These are phyloP conservation scores for Polyodon spathula DNA, from an alignment of 2,113 vertebrate genomes.

Conservation along the genomic window DNA sequence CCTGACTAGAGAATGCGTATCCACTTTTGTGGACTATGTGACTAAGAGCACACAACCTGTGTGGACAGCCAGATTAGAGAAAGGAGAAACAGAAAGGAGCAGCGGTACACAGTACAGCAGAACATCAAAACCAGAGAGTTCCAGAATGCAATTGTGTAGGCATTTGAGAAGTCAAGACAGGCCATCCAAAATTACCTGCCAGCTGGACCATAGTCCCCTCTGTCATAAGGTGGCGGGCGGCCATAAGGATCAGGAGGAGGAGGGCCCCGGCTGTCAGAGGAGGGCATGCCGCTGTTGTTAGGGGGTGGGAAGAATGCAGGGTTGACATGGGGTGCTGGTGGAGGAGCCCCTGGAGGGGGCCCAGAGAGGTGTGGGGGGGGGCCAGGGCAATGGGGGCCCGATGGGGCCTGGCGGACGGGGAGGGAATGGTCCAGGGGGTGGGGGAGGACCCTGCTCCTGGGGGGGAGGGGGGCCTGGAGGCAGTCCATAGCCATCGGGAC, in stretches of 20 bases:
- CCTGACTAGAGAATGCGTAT: no score
- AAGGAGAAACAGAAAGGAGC: no score
- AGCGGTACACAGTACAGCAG: no score
- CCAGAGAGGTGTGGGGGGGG: conserved; percentile 93
- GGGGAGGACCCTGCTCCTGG: conserved; percentile 85
- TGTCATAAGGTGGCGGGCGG: conserved; percentile 88
- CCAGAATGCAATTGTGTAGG: no score
- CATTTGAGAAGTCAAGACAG: background rate
- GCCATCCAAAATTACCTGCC: conserved; percentile 66
- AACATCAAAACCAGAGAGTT: no score
- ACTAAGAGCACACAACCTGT: no score
- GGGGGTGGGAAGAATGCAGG: conserved; percentile 96
- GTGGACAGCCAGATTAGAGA: no score
- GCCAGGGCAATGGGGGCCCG: conserved; percentile 89
- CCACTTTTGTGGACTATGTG: no score
- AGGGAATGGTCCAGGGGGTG: conserved; percentile 87
- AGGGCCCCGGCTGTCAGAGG: conserved; percentile 83
- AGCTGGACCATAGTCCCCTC: conserved; percentile 89
- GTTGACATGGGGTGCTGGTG: conserved; percentile 94
- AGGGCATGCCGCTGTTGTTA: conserved; percentile 84
- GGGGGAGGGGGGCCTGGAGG: conserved; percentile 90
- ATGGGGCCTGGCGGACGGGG: conserved; percentile 86
- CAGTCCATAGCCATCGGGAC: conserved; percentile 82
- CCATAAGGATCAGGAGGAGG: conserved; percentile 89
- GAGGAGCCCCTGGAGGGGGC: conserved; percentile 90